Evolutionary conservation across 2,113 vertebrate species (phyloP).

Genomic region (Gymnorhina tibicen): DNA sequence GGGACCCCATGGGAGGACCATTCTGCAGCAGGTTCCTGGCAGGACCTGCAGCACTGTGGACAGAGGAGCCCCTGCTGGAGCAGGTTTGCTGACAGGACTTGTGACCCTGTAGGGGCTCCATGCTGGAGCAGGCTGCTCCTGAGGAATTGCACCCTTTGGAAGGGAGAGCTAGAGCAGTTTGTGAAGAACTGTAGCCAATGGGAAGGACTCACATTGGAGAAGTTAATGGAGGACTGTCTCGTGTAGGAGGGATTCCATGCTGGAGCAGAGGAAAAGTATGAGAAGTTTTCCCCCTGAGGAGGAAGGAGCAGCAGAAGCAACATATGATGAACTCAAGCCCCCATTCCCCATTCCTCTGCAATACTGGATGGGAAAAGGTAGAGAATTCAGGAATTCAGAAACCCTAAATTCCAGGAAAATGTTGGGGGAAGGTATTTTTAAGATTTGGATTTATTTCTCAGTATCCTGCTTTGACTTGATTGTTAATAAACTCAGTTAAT

Average conservation of each 20-base stretch:
- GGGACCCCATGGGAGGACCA: rapidly evolving
- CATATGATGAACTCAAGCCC: neutral
- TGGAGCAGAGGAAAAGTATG: neutral
- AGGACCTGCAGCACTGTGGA: neutral
- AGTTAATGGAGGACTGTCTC: neutral
- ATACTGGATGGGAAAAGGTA: neutral
- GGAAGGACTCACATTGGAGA: neutral
- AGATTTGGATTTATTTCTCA: neutral
- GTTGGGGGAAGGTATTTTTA: neutral
- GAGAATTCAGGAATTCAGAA: neutral
- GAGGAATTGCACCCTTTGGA: neutral
- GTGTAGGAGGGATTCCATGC: neutral
- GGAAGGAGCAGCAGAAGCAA: neutral
- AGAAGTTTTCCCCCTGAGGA: neutral
- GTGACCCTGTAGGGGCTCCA: neutral
- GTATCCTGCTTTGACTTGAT: neutral
- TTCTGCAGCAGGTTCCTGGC: neutral
- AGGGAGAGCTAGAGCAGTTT: neutral
- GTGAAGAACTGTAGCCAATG: neutral
- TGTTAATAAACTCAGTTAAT: neutral
- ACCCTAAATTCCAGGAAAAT: neutral
- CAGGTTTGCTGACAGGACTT: neutral
- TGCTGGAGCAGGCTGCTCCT: neutral
- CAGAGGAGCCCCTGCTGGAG: neutral
- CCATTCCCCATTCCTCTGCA: neutral